Base-by-base conservation (phyloP, 1,140 invertebrate species). In the Halesus radiatus region DNA sequence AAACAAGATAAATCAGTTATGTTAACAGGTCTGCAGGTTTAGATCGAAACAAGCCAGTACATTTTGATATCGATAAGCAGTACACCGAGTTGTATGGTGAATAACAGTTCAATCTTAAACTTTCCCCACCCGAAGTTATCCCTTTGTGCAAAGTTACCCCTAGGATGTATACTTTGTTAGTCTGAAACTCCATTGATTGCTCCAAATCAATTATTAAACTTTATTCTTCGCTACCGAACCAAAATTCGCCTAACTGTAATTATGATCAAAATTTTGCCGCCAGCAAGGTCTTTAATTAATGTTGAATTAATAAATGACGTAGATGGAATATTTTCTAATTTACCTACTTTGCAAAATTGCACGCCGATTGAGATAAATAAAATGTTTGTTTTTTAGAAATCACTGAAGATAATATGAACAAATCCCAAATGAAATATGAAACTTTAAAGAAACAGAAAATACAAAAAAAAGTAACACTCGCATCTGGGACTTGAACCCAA, bases 171-270 rank as follows among this genome's bases (percentile, higher is more conserved):
- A 76, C 73, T 60, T 56, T 76, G 73, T 62, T 76, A 76, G 73
- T 58, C 56, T 22, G 66, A 60, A 52, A 76, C 73, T 56, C 73
- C 54, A 76, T 76, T 76, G 73, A 76, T 76, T 76, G 22, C 73
- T 76, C 18, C 15, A 37, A 76, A 76, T 76, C 73, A 76, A 76
- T 76, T 70, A 70, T 70, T 76, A 26, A 76, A 76, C 26, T 76
- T 58, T 76, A 56, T 60, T 76, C 26, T 60, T n/a, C 73, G 18
- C 37, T 16, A 37, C 73, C 60, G 56, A 32, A 18, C 23, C 26
- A n/a, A 58, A 76, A 32, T 45, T 62, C 15, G 22, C 73, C 29
- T 32, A 18, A 60, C 22, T 60, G 73, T 60, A 76, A 76, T 76
- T 76, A 76, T 58, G 20, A 32, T 18, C 29, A n/a, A 70, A 70